Conservation (phyloP, 2,113 vertebrate genomes). For the Cavia aperea region DNA sequence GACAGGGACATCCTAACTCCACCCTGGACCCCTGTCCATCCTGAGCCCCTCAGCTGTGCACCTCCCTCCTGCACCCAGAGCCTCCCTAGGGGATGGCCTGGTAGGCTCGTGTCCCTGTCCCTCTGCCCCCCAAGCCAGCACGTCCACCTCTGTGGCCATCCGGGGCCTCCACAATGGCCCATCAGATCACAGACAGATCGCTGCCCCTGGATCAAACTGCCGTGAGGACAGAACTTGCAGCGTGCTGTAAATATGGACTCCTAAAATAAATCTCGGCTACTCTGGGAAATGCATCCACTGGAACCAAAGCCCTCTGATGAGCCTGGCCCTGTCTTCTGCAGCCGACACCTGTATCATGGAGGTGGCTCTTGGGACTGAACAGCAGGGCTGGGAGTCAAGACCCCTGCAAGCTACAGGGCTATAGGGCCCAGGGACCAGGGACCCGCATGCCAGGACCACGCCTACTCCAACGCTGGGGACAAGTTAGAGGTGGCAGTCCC, state of each 20-base stretch:
- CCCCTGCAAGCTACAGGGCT: neutral
- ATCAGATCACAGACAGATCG: neutral
- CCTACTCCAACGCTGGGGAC: neutral
- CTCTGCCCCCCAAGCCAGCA: neutral
- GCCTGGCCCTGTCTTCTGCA: neutral
- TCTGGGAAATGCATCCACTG: neutral
- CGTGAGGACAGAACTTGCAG: neutral
- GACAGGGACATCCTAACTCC: neutral
- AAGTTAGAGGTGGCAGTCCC: neutral
- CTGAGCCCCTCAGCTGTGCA: neutral
- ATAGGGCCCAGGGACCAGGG: neutral
- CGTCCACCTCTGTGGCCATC: neutral
- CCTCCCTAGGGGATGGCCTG: fast-evolving
- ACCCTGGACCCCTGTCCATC: neutral
- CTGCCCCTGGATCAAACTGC: neutral
- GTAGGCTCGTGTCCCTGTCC: neutral
- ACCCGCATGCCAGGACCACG: fast-evolving
- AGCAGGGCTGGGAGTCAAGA: neutral
- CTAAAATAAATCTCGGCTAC: neutral
- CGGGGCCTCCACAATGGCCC: neutral
- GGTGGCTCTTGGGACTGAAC: neutral
- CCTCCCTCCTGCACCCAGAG: neutral
- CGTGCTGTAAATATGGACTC: neutral
- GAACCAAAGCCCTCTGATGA: neutral
- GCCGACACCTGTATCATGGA: neutral